Conservation (phyloP, 1,140 invertebrate genomes). For the Nephila pilipes region DNA sequence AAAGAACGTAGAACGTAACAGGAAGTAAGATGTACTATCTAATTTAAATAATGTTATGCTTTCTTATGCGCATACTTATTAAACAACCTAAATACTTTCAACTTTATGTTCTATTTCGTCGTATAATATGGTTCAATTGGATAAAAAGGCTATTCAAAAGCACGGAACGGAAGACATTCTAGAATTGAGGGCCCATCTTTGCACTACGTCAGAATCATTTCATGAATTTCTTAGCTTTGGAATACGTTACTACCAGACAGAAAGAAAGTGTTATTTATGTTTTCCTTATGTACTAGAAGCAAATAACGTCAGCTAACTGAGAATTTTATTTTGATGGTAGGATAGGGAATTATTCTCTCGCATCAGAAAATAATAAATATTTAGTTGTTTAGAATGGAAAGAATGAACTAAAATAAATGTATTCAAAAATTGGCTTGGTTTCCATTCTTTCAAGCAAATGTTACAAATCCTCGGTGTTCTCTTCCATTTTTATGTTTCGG, state of each 20-base stretch:
- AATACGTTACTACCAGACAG: background rate
- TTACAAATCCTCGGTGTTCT: background rate
- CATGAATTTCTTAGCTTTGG: background rate
- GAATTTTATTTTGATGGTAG: constrained; percentile 12
- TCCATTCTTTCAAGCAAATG: background rate
- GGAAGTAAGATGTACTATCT: background rate
- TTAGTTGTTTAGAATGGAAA: background rate
- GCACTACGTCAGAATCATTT: constrained; percentile 14
- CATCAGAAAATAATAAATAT: background rate
- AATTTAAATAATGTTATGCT: constrained; percentile 16
- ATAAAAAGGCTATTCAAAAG: constrained; percentile 4
- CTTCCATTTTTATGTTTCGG: background rate
- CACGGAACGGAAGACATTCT: background rate
- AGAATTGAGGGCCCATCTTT: background rate
- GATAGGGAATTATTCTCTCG: background rate
- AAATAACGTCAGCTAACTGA: constrained; percentile 19
- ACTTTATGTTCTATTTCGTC: background rate
- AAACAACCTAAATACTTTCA: constrained; percentile 1
- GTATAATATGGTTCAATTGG: background rate
- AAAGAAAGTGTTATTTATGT: background rate
- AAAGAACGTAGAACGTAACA: background rate
- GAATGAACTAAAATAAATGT: background rate
- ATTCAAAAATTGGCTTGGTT: background rate
- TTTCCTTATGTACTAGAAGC: background rate
- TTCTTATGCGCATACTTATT: constrained; percentile 27